Base-by-base conservation (phyloP, 2,113 vertebrate species). In the Mastomys natalensis region DNA sequence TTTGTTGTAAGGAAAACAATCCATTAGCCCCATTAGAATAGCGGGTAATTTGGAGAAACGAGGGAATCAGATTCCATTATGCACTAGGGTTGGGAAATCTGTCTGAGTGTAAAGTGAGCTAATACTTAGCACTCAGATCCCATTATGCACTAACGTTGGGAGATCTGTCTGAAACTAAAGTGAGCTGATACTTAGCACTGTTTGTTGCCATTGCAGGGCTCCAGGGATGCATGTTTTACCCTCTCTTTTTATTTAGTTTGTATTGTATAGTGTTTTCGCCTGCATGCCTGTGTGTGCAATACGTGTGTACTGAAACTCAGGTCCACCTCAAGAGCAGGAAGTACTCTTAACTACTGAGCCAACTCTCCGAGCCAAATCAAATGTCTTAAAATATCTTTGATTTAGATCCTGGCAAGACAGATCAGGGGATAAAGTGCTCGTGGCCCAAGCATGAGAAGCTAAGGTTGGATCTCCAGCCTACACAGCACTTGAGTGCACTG, bases 1-100 rank as follows among this genome's bases (percentile, higher is more conserved):
- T 96, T 97, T 97, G 5, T 84, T 94, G 7, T 74, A 86, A 95
- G 31, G 58, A 97, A 95, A 95, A 78, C 90, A 95, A 82, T 81
- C 53, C 34, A 68, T 87, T 82, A 86, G 13, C 88, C 31, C 7
- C 82, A 55, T 43, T 70, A 91, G 29, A n/a, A 66, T 77, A 76
- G 40, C 40, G 81, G 92, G 48, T 93, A 90, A 86, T 91, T 92
- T 96, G 87, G 51, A 92, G 72, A 95, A 96, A 92, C 91, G 81
- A 85, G 53, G 7, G 55, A 64, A 74, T 48, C 72, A 82, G 45
- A 93, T 87, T 95, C 76, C 37, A 86, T 96, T 93, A 72, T 48
- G 31, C 45, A n/a, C n/a, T 78, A 43, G 93, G 91, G 22, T 78
- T 80, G 37, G 55, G 87, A 78, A 40, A 60, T 87, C 6, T 96